A percentile compares a stretch with the other conserved stretches of the same genome.
Evolutionary conservation across 2,888 invertebrate species (phyloP).

Genomic region (Encarsia formosa): DNA sequence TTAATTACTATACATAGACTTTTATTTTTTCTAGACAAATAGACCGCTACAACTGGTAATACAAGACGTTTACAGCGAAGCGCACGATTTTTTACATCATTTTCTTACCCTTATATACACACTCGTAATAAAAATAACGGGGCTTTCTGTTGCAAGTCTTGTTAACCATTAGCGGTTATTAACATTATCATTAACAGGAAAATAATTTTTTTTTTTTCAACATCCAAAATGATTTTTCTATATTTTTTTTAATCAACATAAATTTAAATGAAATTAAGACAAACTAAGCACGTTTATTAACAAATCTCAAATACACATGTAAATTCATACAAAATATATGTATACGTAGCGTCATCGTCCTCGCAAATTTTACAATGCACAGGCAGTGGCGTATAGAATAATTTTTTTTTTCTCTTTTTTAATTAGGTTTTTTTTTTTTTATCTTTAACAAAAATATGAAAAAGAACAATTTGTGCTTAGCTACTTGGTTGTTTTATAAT

Average conservation of each 20-base stretch:
- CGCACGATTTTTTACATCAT: conserved; percentile 17
- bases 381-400: conserved; percentile 41
- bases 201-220: conserved; percentile 4
- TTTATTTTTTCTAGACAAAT: conserved; percentile 15
- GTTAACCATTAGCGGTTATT: conserved; percentile 19
- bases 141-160: conserved; percentile 22
- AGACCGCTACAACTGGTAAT: conserved; percentile 20
- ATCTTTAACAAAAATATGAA: conserved; percentile 12
- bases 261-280: conserved; percentile 5
- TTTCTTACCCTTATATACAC: conserved; percentile 22
- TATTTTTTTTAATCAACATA: conserved; percentile 13
- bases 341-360: conserved; percentile 12
- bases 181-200: conserved; percentile 11
- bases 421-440: conserved; percentile 2
- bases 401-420: conserved; percentile 28
- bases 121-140: conserved; percentile 25
- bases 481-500: conserved; percentile 3
- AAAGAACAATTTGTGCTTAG: conserved; percentile 18
- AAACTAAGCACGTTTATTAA: conserved; percentile 9
- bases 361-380: conserved; percentile 32
- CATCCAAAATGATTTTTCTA: neutral
- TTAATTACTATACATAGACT: conserved; percentile 28
- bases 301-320: conserved; percentile 21
- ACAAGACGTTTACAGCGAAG: conserved; percentile 26
- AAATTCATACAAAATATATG: conserved; percentile 25